Evolutionary conservation across 2,888 invertebrate species (phyloP).

Genomic region (Oscheius sp.): DNA sequence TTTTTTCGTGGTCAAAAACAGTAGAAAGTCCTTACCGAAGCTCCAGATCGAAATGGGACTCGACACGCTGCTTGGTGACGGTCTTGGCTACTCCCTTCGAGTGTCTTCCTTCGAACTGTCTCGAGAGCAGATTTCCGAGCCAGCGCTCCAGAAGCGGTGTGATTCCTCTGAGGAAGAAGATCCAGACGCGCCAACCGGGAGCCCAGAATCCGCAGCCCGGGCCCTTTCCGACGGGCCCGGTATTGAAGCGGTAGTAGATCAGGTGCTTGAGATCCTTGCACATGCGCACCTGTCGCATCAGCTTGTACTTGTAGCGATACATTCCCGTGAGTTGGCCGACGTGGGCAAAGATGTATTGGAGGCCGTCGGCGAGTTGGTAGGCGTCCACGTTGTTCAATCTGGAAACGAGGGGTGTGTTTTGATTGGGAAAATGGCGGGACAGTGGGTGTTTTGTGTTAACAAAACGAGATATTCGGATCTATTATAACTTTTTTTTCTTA

Average conservation of each 20-base stretch:
- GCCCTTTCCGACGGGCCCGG: conserved; percentile 73
- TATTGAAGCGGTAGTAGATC: conserved; percentile 87
- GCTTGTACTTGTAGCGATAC: conserved; percentile 82
- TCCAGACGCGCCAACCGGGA: conserved; percentile 95
- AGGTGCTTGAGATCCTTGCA: conserved; percentile 99
- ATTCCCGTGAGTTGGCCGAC: conserved; percentile 99
- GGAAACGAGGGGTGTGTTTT: background rate
- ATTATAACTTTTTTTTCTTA: no score
- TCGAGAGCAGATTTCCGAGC: conserved; percentile 97
- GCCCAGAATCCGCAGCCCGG: conserved; percentile 73
- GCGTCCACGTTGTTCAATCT: conserved; percentile 96
- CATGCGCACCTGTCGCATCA: conserved; percentile 81
- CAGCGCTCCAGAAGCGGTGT: conserved; percentile 96
- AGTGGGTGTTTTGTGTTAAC: background rate
- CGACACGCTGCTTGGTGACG: conserved; percentile 98
- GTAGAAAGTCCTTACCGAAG: conserved; percentile 78
- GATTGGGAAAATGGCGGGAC: background rate
- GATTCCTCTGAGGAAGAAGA: conserved; percentile 99
- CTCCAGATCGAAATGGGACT: conserved; percentile 98
- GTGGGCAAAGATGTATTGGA: conserved; percentile 99
- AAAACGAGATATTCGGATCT: no score
- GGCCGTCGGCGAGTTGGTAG: conserved; percentile 93
- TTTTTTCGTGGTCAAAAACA: no score
- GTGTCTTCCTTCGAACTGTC: conserved; percentile 98
- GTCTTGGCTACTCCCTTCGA: conserved; percentile 99